Evolutionary conservation across 2,113 vertebrate species (phyloP).

Genomic region (Gymnorhina tibicen): DNA sequence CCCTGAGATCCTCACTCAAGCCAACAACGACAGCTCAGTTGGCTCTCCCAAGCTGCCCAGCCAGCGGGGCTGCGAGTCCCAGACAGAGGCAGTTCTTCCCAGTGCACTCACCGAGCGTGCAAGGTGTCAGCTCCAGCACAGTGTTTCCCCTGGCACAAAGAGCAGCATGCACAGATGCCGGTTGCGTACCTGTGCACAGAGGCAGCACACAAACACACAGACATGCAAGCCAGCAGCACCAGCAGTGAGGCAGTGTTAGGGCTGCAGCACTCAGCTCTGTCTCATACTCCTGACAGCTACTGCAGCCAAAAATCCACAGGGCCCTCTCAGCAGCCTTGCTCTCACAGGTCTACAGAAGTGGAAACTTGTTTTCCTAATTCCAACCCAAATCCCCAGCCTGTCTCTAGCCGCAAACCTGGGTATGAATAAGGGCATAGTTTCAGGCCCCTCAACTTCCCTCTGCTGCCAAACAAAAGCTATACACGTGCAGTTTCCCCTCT

Average conservation of each 20-base stretch:
- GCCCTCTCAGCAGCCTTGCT: not conserved
- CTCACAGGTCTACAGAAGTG: not conserved
- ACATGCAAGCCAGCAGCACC: constrained; percentile 27
- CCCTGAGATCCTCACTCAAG: not conserved
- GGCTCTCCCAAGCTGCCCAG: not conserved
- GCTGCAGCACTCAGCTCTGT: not conserved
- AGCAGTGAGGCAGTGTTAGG: not conserved
- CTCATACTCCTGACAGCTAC: not conserved
- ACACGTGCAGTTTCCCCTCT: not conserved
- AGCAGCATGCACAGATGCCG: not conserved
- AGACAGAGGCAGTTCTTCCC: not conserved
- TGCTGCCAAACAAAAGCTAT: not conserved
- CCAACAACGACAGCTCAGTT: not conserved
- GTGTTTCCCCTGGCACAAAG: not conserved
- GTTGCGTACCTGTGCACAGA: not conserved
- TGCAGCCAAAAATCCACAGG: not conserved
- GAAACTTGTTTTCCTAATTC: not conserved
- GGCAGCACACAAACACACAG: not conserved
- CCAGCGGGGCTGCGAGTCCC: not conserved
- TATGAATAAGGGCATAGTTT: not conserved
- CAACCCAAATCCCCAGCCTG: not conserved
- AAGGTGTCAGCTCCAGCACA: not conserved
- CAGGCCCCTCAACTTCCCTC: not conserved
- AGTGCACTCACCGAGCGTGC: not conserved
- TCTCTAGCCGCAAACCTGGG: not conserved